A percentile compares a stretch with the other conserved stretches of the same genome.
Evolutionary conservation across 1,140 invertebrate genomes (phyloP).

Genomic region (Asobara japonica): DNA sequence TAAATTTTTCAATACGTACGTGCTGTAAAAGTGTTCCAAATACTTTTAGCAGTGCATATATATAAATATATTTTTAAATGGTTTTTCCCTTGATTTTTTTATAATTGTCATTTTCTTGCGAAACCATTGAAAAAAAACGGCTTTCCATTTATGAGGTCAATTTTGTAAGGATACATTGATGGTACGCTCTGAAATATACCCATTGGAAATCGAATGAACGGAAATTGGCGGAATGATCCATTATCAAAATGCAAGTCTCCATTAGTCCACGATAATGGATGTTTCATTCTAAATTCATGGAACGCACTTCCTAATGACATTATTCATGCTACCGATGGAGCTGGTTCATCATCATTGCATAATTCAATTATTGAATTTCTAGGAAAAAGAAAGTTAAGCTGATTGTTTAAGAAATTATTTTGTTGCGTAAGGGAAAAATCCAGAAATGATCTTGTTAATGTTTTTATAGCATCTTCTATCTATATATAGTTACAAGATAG

Average conservation of each 20-base stretch:
- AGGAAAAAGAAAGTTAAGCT: neutral
- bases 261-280: slow-evolving; percentile 8
- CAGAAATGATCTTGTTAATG: no score
- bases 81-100: no score
- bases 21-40: no score
- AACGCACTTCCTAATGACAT: neutral
- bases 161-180: neutral
- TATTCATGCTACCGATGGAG: neutral
- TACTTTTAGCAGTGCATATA: no score
- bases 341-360: neutral
- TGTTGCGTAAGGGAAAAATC: no score
- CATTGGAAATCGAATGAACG: neutral
- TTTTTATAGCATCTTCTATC: no score
- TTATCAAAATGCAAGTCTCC: neutral
- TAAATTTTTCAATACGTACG: no score
- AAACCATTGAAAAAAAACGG: neutral
- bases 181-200: neutral
- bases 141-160: neutral
- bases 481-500: no score
- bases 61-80: no score
- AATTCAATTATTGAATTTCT: neutral
- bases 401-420: neutral
- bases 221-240: neutral
- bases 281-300: neutral
- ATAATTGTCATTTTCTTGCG: no score